phyloP scores from a whole-genome alignment of 2,113 vertebrate species.

The Pseudopipra pipra region DNA sequence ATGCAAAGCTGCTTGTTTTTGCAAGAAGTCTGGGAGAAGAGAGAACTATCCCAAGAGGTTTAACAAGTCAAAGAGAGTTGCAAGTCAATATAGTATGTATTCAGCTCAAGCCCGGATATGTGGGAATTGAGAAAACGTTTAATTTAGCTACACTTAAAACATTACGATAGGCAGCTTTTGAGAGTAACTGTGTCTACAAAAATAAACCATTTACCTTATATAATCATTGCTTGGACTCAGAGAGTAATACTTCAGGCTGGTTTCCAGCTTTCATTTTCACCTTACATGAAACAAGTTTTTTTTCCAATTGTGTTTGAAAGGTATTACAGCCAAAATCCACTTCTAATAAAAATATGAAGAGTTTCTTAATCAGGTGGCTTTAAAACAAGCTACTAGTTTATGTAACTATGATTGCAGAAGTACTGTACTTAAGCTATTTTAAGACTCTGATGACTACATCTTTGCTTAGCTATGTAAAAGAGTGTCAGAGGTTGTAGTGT shows the following conservation, averaged over 20 bases:
- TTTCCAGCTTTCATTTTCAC: constrained; percentile 23
- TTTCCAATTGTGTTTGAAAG: not conserved
- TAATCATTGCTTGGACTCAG: not conserved
- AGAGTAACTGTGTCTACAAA: not conserved
- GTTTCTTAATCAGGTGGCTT: not conserved
- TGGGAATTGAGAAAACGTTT: not conserved
- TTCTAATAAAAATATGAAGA: not conserved
- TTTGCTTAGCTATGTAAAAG: constrained; percentile 50
- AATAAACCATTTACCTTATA: constrained; percentile 13
- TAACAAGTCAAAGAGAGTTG: constrained; percentile 15
- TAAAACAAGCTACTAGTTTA: constrained; percentile 50
- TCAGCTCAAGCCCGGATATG: not conserved
- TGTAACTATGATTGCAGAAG: constrained; percentile 49
- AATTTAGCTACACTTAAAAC: not conserved
- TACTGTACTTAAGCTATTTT: constrained; percentile 64
- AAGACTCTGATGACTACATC: constrained; percentile 44
- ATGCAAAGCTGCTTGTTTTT: not conserved
- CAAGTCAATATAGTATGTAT: not conserved
- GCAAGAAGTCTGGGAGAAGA: not conserved
- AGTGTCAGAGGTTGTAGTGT: constrained; percentile 22
- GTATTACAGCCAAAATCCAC: not conserved
- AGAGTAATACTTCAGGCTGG: not conserved
- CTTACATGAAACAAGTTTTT: not conserved
- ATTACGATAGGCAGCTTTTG: not conserved
- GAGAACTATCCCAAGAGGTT: not conserved